phyloP scores from a whole-genome alignment of 1,140 invertebrate species.

The Choristoneura fumiferana region DNA sequence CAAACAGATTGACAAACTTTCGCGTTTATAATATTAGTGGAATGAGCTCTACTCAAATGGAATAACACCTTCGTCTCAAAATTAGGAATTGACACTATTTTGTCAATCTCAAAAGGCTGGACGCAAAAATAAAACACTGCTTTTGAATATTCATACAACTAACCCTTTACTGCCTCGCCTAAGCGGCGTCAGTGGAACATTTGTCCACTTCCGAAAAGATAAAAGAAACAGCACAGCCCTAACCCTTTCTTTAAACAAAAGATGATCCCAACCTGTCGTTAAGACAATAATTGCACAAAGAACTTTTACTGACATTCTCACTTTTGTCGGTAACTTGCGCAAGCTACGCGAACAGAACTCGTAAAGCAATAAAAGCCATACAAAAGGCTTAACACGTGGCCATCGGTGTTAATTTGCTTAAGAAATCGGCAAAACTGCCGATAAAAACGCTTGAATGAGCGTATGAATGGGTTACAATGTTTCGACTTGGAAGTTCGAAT shows the following conservation, averaged over 20 bases:
- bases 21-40: too few relatives aligned
- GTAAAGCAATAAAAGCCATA: slow-evolving; percentile 63
- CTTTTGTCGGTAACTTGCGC: slow-evolving; percentile 73
- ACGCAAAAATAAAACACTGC: too few relatives aligned
- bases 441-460: slow-evolving; percentile 7
- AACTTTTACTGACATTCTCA: slow-evolving; percentile 64
- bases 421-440: slow-evolving; percentile 48
- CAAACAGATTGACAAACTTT: too few relatives aligned
- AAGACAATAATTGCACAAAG: slow-evolving; percentile 13
- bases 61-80: too few relatives aligned
- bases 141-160: too few relatives aligned
- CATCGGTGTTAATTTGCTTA: slow-evolving; percentile 62
- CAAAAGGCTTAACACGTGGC: slow-evolving; percentile 62
- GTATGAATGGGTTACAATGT: slow-evolving; percentile 25
- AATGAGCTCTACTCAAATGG: too few relatives aligned
- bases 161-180: too few relatives aligned
- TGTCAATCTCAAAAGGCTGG: too few relatives aligned
- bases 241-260: slow-evolving; percentile 39
- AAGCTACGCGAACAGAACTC: slow-evolving; percentile 50
- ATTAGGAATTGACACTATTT: too few relatives aligned
- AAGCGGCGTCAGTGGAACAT: slow-evolving; percentile 1
- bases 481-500: neutral
- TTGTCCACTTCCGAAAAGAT: neutral
- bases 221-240: slow-evolving; percentile 10
- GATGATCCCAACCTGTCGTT: slow-evolving; percentile 2